phyloP scores from a whole-genome alignment of 2,888 invertebrate genomes.

The Microctonus hyperodae region DNA sequence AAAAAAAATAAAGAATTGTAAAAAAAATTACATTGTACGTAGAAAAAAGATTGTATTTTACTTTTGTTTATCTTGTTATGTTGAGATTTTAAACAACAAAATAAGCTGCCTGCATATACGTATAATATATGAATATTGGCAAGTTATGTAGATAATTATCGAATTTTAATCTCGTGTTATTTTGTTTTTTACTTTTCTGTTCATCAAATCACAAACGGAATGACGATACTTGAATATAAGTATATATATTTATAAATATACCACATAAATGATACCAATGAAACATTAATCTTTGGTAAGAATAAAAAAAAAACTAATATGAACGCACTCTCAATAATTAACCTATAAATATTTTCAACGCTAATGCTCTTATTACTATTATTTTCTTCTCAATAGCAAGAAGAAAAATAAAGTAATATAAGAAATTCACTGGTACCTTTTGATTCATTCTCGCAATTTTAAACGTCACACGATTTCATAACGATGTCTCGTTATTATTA shows the following conservation, averaged over 20 bases:
- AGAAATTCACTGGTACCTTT: neutral
- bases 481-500: neutral
- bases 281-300: slow-evolving; percentile 40
- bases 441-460: neutral
- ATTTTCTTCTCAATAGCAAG: neutral
- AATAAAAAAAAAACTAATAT: slow-evolving; percentile 11
- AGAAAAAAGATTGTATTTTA: slow-evolving; percentile 10
- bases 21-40: slow-evolving; percentile 10
- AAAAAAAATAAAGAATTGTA: neutral
- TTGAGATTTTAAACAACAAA: slow-evolving; percentile 15
- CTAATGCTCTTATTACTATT: neutral
- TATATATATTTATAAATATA: slow-evolving; percentile 1
- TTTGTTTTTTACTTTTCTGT: neutral
- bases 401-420: neutral
- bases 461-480: too few species aligned
- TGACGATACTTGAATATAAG: neutral
- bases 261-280: slow-evolving; percentile 20
- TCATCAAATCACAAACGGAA: neutral
- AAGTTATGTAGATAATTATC: slow-evolving; percentile 16
- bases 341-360: neutral
- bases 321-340: neutral
- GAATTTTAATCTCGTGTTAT: too few species aligned
- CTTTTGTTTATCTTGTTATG: neutral
- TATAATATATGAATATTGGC: slow-evolving; percentile 9
- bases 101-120: neutral